Evolutionary conservation across 2,113 vertebrate genomes (phyloP), one percentile per base, ranked within the genome.

Genomic region (Ceyx melanurus): DNA sequence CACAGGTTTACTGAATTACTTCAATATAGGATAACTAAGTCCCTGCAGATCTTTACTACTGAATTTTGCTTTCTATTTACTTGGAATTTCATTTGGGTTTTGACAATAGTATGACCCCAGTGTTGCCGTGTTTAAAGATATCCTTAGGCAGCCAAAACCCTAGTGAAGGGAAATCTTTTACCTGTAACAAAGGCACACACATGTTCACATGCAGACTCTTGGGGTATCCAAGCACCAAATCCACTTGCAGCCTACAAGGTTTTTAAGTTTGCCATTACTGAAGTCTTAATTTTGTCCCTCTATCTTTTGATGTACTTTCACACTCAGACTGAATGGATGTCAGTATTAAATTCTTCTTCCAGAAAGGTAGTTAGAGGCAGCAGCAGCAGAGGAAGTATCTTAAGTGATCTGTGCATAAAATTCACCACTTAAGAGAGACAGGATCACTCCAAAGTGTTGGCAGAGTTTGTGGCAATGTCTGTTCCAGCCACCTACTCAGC

Each of bases 191-290:
- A 60, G 5, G 37, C 13, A 6, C 22, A 8, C 20, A 3, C 10
- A 0, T 31, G 25, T 35, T 79, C 4, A 3, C 42, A 6, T 22
- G 10, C 8, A 54, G 62, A 48, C 54, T 37, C 0, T 0, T 17
- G 29, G 72, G 66, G 25, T 42, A 73, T 51, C 46, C 46, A 29
- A 51, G 28, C 64, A 70, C 51, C 54, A 46, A 7, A 46, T 53
- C 19, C 35, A 28, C 48, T 72, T 77, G 61, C 57, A 86, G 80
- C 20, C 53, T 65, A 1, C 20, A 10, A 37, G 28, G 4, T 35
- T 58, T 46, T 33, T 42, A 19, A 0, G 3, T 33, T 84, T 61
- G 33, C 50, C 11, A 8, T 37, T 79, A 15, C 70, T 53, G 13
- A 61, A 72, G 31, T 54, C 5, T 3, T 71, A 4, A 1, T 79